Conservation (phyloP, 1,140 invertebrate species). For the Ips typographus region DNA sequence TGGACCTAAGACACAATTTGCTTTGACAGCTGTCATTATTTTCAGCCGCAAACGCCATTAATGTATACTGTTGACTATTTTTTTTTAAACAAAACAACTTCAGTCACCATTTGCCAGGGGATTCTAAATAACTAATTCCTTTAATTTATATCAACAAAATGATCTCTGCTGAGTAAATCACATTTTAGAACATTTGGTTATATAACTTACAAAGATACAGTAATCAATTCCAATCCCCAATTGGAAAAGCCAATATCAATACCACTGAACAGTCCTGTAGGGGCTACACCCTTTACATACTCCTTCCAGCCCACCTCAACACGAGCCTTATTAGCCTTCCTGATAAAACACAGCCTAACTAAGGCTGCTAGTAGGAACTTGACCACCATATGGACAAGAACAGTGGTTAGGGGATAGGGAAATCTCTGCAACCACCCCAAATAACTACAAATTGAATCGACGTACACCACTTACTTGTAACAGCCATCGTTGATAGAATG, state of each 20-base stretch:
- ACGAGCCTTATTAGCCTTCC: slow-evolving; percentile 62
- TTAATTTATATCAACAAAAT: slow-evolving; percentile 27
- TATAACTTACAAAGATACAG: slow-evolving; percentile 78
- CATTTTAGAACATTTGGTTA: too few relatives aligned
- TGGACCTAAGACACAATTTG: too few relatives aligned
- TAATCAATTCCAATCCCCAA: slow-evolving; percentile 92
- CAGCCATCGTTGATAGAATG: slow-evolving; percentile 94
- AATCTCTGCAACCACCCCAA: slow-evolving; percentile 65
- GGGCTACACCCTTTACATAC: slow-evolving; percentile 65
- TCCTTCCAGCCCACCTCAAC: slow-evolving; percentile 68
- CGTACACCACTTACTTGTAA: slow-evolving; percentile 65
- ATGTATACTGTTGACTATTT: too few relatives aligned
- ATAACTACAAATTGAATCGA: neutral
- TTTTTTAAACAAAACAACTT: too few relatives aligned
- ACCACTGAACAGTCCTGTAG: slow-evolving; percentile 86
- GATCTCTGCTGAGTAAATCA: too few relatives aligned
- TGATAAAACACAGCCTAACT: slow-evolving; percentile 63
- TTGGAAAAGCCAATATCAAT: slow-evolving; percentile 97
- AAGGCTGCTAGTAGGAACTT: slow-evolving; percentile 78
- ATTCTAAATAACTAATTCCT: too few relatives aligned
- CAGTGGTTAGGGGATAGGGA: slow-evolving; percentile 79
- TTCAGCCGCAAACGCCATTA: too few relatives aligned
- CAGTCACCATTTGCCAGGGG: too few relatives aligned
- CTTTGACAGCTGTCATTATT: too few relatives aligned
- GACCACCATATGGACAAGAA: slow-evolving; percentile 78